phyloP scores from a whole-genome alignment of 2,888 invertebrate species.

The Elaeidobius kamerunicus region DNA sequence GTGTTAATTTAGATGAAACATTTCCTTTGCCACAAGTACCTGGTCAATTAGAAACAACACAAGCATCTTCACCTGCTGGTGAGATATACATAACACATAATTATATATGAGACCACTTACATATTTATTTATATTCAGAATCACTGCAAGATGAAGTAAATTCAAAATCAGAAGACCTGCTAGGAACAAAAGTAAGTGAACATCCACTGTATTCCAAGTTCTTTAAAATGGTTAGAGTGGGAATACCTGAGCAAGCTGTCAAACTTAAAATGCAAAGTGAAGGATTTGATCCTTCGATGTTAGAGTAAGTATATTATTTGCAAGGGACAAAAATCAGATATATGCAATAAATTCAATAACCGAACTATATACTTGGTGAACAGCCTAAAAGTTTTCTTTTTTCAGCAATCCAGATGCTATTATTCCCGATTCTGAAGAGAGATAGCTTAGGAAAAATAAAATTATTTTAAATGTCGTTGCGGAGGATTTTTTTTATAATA shows the following conservation, averaged over 20 bases:
- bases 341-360: background rate
- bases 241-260: conserved; percentile 79
- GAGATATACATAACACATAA: no score
- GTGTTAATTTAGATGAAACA: background rate
- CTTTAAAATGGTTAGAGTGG: conserved; percentile 87
- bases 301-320: conserved; percentile 56
- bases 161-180: conserved; percentile 25
- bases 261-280: conserved; percentile 79
- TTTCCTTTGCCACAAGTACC: background rate
- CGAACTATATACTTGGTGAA: background rate
- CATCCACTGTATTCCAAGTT: conserved; percentile 72
- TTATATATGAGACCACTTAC: no score
- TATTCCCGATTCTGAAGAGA: conserved; percentile 33
- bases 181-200: conserved; percentile 49
- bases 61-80: no score
- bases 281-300: conserved; percentile 72
- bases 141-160: conserved; percentile 1
- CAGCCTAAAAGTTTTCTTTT: conserved; percentile 29
- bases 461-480: background rate
- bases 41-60: no score
- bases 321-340: background rate
- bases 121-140: no score
- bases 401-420: conserved; percentile 43
- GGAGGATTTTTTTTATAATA: no score
- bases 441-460: conserved; percentile 2